Conservation (phyloP, 1,140 invertebrate species). For the Sesamia nonagrioides region DNA sequence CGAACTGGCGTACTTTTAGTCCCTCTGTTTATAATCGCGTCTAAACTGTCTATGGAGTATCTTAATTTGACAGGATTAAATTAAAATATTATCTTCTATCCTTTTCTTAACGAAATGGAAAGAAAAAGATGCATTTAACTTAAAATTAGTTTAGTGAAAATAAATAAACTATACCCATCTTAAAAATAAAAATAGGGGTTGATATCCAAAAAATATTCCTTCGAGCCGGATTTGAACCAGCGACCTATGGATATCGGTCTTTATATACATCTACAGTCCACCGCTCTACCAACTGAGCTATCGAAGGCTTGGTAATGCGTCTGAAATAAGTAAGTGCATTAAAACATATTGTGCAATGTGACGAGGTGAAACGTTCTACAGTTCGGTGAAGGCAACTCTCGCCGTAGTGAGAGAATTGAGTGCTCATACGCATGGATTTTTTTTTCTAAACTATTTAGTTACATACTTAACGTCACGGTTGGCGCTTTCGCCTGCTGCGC, state of each 20-base stretch:
- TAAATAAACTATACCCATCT: no score
- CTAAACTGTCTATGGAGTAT: no score
- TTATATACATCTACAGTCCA: constrained; percentile 61
- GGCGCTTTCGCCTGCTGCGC: no score
- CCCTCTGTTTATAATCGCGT: no score
- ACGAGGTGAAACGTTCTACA: not conserved
- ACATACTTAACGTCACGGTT: no score
- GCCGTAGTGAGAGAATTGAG: not conserved
- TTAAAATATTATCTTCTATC: no score
- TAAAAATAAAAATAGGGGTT: not conserved
- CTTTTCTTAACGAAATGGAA: no score
- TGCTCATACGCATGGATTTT: not conserved
- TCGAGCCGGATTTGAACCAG: constrained; percentile 84
- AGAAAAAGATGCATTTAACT: no score
- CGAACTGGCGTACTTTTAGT: no score
- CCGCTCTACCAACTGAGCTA: constrained; percentile 87
- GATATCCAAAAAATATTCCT: constrained; percentile 54
- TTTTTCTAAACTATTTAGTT: not conserved
- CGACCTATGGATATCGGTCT: constrained; percentile 82
- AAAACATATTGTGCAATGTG: not conserved
- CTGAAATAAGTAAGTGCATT: not conserved
- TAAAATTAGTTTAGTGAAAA: no score
- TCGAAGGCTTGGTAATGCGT: constrained; percentile 69
- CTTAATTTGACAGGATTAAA: no score
- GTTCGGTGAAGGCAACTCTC: not conserved